Percentiles rank a stretch among this genome's conserved stretches.
These are phyloP conservation scores for Babyrousa celebensis DNA, from an alignment of 2,797 vertebrate species.

Conservation along the genomic window DNA sequence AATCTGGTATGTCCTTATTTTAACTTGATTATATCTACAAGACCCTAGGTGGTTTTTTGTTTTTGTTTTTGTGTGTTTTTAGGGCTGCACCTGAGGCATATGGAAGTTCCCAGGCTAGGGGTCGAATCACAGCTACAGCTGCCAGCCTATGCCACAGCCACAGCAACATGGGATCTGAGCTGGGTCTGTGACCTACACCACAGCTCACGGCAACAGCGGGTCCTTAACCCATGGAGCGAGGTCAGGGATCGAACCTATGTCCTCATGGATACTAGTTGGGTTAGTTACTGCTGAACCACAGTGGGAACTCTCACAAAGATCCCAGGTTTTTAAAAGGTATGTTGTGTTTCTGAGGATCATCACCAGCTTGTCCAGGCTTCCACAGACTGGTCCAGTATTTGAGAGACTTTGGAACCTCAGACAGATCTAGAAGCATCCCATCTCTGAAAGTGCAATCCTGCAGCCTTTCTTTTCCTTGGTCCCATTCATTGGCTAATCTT, in stretches of 20 bases:
- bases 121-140: too few species aligned
- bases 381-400: neutral
- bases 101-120: too few species aligned
- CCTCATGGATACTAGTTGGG: too few species aligned
- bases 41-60: neutral
- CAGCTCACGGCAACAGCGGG: too few species aligned
- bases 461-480: neutral
- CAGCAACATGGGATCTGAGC: too few species aligned
- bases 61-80: neutral
- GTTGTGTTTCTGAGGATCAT: conserved; percentile 25
- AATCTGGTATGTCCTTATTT: neutral
- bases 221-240: too few species aligned
- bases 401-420: neutral
- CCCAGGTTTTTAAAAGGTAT: neutral
- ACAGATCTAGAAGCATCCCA: conserved; percentile 23
- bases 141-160: too few species aligned
- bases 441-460: neutral
- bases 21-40: conserved; percentile 43
- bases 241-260: too few species aligned
- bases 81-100: too few species aligned
- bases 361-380: neutral
- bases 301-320: neutral
- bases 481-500: neutral
- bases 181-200: too few species aligned
- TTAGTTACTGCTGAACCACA: too few species aligned